Conservation (phyloP, 2,113 vertebrate genomes). For the Colius striatus region DNA sequence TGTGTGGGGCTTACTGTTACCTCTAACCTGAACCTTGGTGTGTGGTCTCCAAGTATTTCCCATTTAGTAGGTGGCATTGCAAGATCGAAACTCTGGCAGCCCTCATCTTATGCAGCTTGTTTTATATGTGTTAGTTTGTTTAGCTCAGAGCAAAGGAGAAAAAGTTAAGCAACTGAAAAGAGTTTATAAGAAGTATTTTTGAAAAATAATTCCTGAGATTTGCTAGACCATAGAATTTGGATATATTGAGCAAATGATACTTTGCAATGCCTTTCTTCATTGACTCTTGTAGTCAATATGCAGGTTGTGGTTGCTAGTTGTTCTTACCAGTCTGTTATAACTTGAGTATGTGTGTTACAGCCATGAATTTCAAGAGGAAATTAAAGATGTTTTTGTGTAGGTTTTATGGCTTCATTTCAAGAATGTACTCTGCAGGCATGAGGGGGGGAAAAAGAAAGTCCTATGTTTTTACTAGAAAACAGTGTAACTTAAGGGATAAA, state of each 20-base stretch:
- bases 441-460: background rate
- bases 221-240: background rate
- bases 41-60: background rate
- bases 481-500: background rate
- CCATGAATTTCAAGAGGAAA: background rate
- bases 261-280: background rate
- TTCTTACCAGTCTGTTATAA: background rate
- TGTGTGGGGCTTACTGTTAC: background rate
- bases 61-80: background rate
- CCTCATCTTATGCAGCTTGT: background rate
- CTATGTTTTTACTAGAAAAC: background rate
- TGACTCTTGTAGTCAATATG: background rate
- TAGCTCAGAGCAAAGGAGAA: background rate
- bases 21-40: background rate
- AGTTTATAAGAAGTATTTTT: background rate
- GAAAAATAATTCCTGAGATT: background rate
- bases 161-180: background rate
- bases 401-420: background rate
- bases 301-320: background rate
- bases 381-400: background rate
- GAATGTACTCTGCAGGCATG: background rate
- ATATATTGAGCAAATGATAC: background rate
- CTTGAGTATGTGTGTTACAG: background rate
- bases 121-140: background rate
- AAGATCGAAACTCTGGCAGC: background rate